Evolutionary conservation across 2,888 invertebrate species (phyloP).

Genomic region (Eurois occulta): DNA sequence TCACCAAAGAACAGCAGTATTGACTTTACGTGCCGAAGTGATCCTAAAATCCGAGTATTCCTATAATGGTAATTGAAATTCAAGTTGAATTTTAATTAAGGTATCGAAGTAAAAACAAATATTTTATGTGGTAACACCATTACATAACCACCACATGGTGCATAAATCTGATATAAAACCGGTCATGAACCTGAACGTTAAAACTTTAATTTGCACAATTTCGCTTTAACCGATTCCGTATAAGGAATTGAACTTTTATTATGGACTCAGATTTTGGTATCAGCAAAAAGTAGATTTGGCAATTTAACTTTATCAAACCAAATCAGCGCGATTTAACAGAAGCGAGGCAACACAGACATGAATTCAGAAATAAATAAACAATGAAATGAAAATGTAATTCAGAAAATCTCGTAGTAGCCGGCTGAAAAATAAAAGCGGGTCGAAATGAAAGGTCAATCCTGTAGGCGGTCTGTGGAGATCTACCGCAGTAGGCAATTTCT

Average conservation of each 20-base stretch:
- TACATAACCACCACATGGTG: slow-evolving; percentile 32
- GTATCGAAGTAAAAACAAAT: neutral
- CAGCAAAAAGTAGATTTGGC: slow-evolving; percentile 1
- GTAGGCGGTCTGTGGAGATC: slow-evolving; percentile 41
- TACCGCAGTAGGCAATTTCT: slow-evolving; percentile 56
- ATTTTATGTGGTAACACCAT: slow-evolving; percentile 12
- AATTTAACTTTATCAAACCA: slow-evolving; percentile 3
- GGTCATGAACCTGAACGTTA: slow-evolving; percentile 28
- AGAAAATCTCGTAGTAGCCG: slow-evolving; percentile 20
- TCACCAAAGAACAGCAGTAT: slow-evolving; percentile 8
- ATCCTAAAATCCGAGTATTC: neutral
- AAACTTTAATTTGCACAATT: slow-evolving; percentile 29
- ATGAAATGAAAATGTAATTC: slow-evolving; percentile 30
- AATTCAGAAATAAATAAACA: slow-evolving; percentile 45
- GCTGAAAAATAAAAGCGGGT: slow-evolving; percentile 47
- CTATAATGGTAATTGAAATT: neutral
- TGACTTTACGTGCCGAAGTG: neutral
- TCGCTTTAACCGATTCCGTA: slow-evolving; percentile 18
- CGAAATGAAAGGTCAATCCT: slow-evolving; percentile 54
- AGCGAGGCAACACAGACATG: neutral
- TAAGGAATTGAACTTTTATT: slow-evolving; percentile 45
- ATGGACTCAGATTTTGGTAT: slow-evolving; percentile 10
- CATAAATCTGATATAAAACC: slow-evolving; percentile 39
- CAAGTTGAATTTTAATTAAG: neutral
- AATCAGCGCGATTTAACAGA: slow-evolving; percentile 21